Conservation (phyloP, 2,113 vertebrate species). For the Orycteropus afer region DNA sequence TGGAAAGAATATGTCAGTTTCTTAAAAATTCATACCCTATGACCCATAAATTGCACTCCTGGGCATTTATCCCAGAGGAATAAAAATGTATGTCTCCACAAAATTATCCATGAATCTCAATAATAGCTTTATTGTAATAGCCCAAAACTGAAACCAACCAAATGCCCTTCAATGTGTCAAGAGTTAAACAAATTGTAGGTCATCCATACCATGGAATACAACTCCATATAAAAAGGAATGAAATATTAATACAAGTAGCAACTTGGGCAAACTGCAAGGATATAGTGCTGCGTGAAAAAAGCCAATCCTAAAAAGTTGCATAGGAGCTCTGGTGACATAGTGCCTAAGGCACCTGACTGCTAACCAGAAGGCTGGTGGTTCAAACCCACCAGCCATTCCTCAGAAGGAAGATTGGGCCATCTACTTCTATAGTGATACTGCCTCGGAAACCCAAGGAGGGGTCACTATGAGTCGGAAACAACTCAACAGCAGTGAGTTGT, state of each 20-base stretch:
- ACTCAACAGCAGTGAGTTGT: no score
- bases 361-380: no score
- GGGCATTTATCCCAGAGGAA: neutral
- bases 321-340: no score
- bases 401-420: no score
- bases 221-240: neutral
- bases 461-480: no score
- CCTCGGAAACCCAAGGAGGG: no score
- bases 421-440: no score
- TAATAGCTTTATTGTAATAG: neutral
- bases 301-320: neutral
- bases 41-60: neutral
- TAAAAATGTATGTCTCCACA: neutral
- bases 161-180: neutral
- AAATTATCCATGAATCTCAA: neutral
- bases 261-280: neutral
- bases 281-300: neutral
- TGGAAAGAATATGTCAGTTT: neutral
- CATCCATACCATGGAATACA: neutral
- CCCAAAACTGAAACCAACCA: neutral
- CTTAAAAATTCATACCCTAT: neutral
- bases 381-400: no score
- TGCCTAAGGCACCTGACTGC: no score
- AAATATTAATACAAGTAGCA: neutral
- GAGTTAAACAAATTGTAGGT: neutral